Evolutionary conservation across 64 coral and sea anemone genomes (phyloP).

Genomic region (Cladopsammia gracilis): DNA sequence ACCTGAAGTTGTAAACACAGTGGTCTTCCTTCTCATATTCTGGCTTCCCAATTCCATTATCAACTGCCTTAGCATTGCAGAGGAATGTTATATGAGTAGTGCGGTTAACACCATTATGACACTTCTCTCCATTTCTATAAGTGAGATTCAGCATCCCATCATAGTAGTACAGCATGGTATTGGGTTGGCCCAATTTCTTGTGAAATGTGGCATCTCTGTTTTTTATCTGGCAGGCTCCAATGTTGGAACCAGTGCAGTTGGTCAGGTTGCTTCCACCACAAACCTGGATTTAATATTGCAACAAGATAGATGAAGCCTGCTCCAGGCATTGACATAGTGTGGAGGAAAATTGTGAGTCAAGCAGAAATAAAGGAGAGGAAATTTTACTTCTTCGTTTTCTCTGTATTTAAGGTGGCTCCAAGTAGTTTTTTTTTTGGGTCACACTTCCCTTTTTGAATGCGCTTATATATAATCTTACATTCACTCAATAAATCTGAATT

Average conservation of each 20-base stretch:
- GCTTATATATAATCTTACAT: too few relatives aligned
- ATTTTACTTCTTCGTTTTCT: too few relatives aligned
- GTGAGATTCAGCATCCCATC: constrained; percentile 92
- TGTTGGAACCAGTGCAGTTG: constrained; percentile 7
- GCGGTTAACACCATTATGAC: not conserved
- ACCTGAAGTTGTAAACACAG: constrained; percentile 84
- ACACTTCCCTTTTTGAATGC: too few relatives aligned
- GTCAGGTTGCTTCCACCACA: constrained; percentile 42
- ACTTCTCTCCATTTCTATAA: constrained; percentile 51
- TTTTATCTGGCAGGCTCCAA: constrained; percentile 57
- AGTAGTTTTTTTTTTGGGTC: too few relatives aligned
- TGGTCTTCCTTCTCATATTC: constrained; percentile 70
- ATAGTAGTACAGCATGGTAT: constrained; percentile 70
- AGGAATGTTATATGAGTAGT: constrained; percentile 81
- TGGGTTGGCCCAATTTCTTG: constrained; percentile 40
- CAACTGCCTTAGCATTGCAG: constrained; percentile 40
- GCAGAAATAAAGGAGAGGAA: too few relatives aligned
- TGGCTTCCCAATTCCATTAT: constrained; percentile 26
- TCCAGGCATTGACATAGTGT: too few relatives aligned
- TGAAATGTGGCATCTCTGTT: not conserved
- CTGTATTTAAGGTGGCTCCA: too few relatives aligned
- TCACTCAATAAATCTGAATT: too few relatives aligned
- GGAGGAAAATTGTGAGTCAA: too few relatives aligned
- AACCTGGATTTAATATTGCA: constrained; percentile 7
- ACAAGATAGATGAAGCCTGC: not conserved